Evolutionary conservation across 2,797 vertebrate species (phyloP).

Genomic region (Astyanax mexicanus): DNA sequence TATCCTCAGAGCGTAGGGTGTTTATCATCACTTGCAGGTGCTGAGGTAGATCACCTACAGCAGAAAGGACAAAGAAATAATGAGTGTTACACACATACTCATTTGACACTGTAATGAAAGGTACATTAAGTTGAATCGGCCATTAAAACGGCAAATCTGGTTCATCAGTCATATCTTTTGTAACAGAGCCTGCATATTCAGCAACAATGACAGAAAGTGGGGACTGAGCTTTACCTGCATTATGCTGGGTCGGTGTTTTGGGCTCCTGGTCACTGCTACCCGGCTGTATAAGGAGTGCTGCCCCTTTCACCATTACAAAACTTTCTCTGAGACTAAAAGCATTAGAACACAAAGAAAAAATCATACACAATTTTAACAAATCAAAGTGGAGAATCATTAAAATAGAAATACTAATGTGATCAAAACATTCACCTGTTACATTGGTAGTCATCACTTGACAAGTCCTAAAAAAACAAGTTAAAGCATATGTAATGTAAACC

Average conservation of each 20-base stretch:
- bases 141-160: not conserved
- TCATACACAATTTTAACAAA: conserved; percentile 4
- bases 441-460: conserved; percentile 93
- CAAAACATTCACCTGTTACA: conserved; percentile 86
- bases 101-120: not conserved
- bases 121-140: not conserved
- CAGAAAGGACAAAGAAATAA: conserved; percentile 27
- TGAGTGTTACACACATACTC: conserved; percentile 27
- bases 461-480: conserved; percentile 85
- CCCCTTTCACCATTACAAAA: conserved; percentile 99
- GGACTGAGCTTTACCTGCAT: conserved; percentile 86
- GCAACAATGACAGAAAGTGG: conserved; percentile 53
- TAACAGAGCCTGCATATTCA: not conserved
- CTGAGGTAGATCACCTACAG: conserved; percentile 91
- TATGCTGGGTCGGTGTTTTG: conserved; percentile 90
- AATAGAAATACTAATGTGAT: not conserved
- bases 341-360: conserved; percentile 22
- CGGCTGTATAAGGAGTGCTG: conserved; percentile 95
- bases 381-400: not conserved
- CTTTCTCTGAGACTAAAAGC: conserved; percentile 92
- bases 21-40: conserved; percentile 99
- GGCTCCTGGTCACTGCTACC: conserved; percentile 90
- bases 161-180: not conserved
- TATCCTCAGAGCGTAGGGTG: conserved; percentile 94
- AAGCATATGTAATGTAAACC: too few relatives aligned